Percentiles rank a stretch among this genome's conserved stretches.
Conservation (phyloP, 2,888 invertebrate genomes). For the Sceliomorpha sp. region DNA sequence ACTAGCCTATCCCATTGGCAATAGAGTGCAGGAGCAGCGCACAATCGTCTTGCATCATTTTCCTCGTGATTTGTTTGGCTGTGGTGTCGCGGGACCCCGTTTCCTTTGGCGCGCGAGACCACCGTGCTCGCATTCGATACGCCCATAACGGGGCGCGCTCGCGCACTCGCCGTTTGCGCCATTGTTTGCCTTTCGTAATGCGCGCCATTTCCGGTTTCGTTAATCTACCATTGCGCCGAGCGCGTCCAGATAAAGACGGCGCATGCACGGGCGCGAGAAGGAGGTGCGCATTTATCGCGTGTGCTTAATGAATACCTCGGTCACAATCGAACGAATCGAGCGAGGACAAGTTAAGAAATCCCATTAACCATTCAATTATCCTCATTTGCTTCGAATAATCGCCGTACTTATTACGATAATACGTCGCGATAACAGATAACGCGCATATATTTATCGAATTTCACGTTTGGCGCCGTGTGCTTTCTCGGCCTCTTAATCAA, state of each 20-base stretch:
- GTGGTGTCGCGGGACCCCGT: conserved; percentile 22
- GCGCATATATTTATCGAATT: conserved; percentile 17
- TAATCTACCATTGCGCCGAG: conserved; percentile 2
- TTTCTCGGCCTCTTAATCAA: too few species aligned
- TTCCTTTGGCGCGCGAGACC: conserved; percentile 33
- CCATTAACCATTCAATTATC: conserved; percentile 49
- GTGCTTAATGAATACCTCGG: conserved; percentile 40
- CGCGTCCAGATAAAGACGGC: conserved; percentile 16
- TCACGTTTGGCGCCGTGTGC: too few species aligned
- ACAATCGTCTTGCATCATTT: conserved; percentile 37
- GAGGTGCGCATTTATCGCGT: conserved; percentile 22
- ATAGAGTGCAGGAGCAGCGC: conserved; percentile 16
- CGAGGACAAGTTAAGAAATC: conserved; percentile 46
- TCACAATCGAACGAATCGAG: conserved; percentile 26
- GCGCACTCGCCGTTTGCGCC: background rate
- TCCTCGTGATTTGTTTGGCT: conserved; percentile 31
- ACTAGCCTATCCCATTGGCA: conserved; percentile 21
- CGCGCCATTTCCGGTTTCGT: conserved; percentile 11
- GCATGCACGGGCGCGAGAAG: conserved; percentile 18
- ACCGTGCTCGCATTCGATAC: conserved; percentile 24
- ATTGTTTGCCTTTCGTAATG: conserved; percentile 11
- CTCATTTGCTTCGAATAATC: conserved; percentile 29
- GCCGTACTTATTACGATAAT: conserved; percentile 28
- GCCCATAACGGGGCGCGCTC: conserved; percentile 12
- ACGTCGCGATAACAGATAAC: conserved; percentile 19